phyloP scores from a whole-genome alignment of 1,140 invertebrate species.

The Drosophila carrolli region DNA sequence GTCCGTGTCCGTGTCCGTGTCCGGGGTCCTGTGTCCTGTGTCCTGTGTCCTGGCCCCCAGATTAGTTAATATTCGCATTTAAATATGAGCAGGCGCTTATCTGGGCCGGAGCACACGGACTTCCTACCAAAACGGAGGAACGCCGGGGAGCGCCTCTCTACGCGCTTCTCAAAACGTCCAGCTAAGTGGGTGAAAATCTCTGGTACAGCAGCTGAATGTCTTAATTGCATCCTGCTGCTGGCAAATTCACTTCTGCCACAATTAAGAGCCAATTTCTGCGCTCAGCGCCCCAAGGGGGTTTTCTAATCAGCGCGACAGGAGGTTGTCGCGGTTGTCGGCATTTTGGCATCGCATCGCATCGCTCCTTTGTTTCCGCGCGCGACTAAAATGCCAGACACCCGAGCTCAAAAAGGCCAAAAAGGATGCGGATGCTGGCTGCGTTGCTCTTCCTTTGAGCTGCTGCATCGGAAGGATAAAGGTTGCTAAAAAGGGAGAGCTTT shows the following conservation, averaged over 20 bases:
- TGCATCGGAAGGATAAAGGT: neutral
- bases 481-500: neutral
- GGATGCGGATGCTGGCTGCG: neutral
- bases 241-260: slow-evolving; percentile 79
- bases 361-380: slow-evolving; percentile 62
- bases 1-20: too few relatives aligned
- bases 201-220: slow-evolving; percentile 60
- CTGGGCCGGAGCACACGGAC: slow-evolving; percentile 30
- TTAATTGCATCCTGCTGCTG: slow-evolving; percentile 81
- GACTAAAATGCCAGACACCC: slow-evolving; percentile 36
- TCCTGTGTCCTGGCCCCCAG: slow-evolving; percentile 3
- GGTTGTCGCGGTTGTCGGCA: slow-evolving; percentile 21
- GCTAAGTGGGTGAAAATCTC: slow-evolving; percentile 14
- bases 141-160: slow-evolving; percentile 4
- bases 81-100: slow-evolving; percentile 54
- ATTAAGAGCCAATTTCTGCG: slow-evolving; percentile 77
- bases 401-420: slow-evolving; percentile 4
- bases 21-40: too few relatives aligned
- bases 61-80: slow-evolving; percentile 77
- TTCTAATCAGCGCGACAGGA: slow-evolving; percentile 62
- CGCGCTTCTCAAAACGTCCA: slow-evolving; percentile 1
- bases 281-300: slow-evolving; percentile 37
- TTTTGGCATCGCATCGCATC: slow-evolving; percentile 32
- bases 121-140: neutral
- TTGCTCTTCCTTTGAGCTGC: neutral